These are phyloP conservation scores for Mycetomoellerius zeteki DNA, from an alignment of 1,140 invertebrate genomes.

Conservation along the genomic window DNA sequence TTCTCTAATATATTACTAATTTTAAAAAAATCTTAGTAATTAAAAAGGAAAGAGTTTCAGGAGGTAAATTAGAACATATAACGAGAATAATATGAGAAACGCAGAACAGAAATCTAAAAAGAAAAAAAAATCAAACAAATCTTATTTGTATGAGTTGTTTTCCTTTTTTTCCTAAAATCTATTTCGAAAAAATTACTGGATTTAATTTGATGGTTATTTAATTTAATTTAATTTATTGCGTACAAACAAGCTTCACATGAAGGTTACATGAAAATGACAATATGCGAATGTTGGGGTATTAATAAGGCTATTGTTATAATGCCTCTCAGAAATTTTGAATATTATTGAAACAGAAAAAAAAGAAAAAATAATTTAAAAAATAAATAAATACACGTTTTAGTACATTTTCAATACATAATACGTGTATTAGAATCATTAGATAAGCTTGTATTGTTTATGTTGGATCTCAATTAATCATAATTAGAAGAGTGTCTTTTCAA, in stretches of 20 bases:
- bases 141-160: neutral
- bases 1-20: neutral
- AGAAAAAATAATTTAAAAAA: too few species aligned
- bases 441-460: neutral
- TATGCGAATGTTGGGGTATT: too few species aligned
- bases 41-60: neutral
- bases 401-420: neutral
- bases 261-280: too few species aligned
- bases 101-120: neutral
- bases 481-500: neutral
- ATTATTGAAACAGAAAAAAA: too few species aligned
- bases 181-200: neutral
- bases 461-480: slow-evolving; percentile 1
- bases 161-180: neutral
- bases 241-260: too few species aligned
- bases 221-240: neutral
- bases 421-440: neutral
- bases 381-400: neutral
- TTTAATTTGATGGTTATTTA: too few species aligned
- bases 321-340: too few species aligned
- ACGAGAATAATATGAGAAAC: neutral
- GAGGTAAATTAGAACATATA: neutral
- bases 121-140: neutral
- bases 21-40: neutral
- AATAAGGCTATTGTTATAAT: too few species aligned